Conservation (phyloP, 2,888 invertebrate genomes). For the Nomada lathburiana region DNA sequence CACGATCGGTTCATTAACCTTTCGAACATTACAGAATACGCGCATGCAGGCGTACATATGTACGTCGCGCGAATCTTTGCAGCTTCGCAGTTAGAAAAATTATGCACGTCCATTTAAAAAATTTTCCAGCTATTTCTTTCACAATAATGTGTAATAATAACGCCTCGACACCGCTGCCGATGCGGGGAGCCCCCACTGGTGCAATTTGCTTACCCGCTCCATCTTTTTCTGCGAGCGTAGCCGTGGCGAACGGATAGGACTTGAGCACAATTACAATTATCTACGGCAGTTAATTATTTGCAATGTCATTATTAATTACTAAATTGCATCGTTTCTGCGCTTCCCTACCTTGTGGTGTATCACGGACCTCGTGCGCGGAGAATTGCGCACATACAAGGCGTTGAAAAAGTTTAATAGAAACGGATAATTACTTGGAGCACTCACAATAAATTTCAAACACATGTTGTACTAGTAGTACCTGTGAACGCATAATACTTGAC, state of each 20-base stretch:
- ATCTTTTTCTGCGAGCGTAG: constrained; percentile 33
- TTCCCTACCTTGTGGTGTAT: not conserved
- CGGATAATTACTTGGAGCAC: constrained; percentile 54
- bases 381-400: constrained; percentile 50
- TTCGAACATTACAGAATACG: not conserved
- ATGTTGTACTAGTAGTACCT: not conserved
- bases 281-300: constrained; percentile 79
- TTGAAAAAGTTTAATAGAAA: constrained; percentile 53
- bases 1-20: constrained; percentile 31
- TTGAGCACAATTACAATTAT: constrained; percentile 79
- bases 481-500: constrained; percentile 34
- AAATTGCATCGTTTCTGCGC: constrained; percentile 75
- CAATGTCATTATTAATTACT: constrained; percentile 82
- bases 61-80: not conserved
- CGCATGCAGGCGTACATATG: not conserved
- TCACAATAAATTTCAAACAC: constrained; percentile 55
- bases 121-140: not conserved
- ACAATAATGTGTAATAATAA: too few relatives aligned
- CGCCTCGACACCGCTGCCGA: too few relatives aligned
- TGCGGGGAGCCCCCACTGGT: not conserved
- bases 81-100: not conserved
- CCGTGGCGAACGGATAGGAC: constrained; percentile 53
- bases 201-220: constrained; percentile 5
- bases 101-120: not conserved
- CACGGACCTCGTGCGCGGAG: constrained; percentile 46